Conservation (phyloP, 2,113 vertebrate species). For the Peromyscus leucopus region DNA sequence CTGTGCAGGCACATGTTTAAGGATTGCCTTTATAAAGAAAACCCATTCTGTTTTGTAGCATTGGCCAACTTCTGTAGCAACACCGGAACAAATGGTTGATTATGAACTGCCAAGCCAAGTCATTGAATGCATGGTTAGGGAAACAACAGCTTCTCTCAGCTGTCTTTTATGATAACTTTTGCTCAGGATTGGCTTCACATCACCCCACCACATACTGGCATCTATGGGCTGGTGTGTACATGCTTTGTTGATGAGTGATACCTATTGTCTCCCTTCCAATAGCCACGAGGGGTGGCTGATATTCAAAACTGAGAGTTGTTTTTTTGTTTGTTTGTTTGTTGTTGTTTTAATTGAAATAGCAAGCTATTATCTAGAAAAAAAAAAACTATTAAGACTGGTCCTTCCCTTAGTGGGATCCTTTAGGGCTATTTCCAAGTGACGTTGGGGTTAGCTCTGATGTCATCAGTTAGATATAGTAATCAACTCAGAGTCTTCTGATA, state of each 20-base stretch:
- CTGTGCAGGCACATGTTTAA: not conserved
- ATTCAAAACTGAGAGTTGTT: not conserved
- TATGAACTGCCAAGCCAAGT: not conserved
- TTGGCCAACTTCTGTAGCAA: not conserved
- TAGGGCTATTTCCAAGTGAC: not conserved
- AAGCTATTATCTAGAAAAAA: not conserved
- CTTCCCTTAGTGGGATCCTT: not conserved
- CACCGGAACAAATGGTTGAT: not conserved
- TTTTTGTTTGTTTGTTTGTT: no score
- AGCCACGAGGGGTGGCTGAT: not conserved
- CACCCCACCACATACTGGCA: accelerated
- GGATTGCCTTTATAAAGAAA: not conserved
- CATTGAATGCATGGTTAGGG: not conserved
- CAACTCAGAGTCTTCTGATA: not conserved
- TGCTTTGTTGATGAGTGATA: not conserved
- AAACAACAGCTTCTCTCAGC: not conserved
- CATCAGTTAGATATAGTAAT: not conserved
- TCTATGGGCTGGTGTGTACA: not conserved
- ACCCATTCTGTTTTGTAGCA: not conserved
- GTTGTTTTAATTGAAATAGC: not conserved
- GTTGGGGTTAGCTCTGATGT: not conserved
- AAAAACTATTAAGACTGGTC: not conserved
- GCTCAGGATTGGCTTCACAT: not conserved
- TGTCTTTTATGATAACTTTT: not conserved
- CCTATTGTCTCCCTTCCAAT: not conserved